Evolutionary conservation across 2,888 invertebrate species (phyloP).

Genomic region (Hyles lineata): DNA sequence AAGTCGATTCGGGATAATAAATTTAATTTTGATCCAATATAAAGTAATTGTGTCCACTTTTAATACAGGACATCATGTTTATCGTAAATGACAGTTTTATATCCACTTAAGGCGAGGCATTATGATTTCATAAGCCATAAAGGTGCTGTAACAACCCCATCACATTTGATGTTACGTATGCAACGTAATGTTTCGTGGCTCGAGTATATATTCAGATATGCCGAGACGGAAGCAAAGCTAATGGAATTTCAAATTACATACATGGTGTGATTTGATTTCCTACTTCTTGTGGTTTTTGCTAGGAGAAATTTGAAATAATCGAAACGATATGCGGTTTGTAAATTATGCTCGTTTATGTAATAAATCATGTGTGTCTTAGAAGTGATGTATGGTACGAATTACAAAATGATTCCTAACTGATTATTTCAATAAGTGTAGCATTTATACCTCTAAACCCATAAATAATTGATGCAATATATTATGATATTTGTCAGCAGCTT

Average conservation of each 20-base stretch:
- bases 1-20: too few relatives aligned
- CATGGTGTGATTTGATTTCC: slow-evolving; percentile 18
- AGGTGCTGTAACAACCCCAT: slow-evolving; percentile 8
- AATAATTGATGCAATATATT: too few relatives aligned
- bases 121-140: slow-evolving; percentile 17
- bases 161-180: slow-evolving; percentile 9
- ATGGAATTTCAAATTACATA: slow-evolving; percentile 56
- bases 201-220: slow-evolving; percentile 50
- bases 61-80: background rate
- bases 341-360: too few relatives aligned
- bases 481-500: too few relatives aligned
- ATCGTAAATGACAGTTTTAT: background rate
- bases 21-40: background rate
- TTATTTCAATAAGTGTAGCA: too few relatives aligned
- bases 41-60: background rate
- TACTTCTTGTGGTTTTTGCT: background rate
- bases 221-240: slow-evolving; percentile 43
- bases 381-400: too few relatives aligned
- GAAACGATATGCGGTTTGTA: background rate
- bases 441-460: too few relatives aligned
- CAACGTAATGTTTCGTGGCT: slow-evolving; percentile 30
- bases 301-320: background rate
- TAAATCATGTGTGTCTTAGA: too few relatives aligned
- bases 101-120: background rate
- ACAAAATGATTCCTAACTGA: too few relatives aligned